These are phyloP conservation scores for Sceloporus tristichus DNA, from an alignment of 2,113 vertebrate species.

Conservation along the genomic window DNA sequence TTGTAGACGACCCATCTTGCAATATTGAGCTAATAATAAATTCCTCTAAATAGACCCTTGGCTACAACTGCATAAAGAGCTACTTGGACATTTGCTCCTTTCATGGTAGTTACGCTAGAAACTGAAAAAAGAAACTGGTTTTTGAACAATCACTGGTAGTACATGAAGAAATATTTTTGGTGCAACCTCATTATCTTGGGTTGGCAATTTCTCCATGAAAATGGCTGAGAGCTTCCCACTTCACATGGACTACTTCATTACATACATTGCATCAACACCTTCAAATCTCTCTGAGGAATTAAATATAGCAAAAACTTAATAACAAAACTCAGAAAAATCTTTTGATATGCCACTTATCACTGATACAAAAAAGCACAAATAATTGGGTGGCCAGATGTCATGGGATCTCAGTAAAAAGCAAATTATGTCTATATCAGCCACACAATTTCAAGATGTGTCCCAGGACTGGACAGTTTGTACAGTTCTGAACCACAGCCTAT, in stretches of 20 bases:
- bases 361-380: slow-evolving; percentile 7
- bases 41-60: too few species aligned
- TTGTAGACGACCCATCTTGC: too few species aligned
- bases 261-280: neutral
- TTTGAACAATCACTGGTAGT: neutral
- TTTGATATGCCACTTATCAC: neutral
- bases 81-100: neutral
- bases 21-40: too few species aligned
- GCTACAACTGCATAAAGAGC: neutral
- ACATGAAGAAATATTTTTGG: slow-evolving; percentile 18
- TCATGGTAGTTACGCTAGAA: neutral
- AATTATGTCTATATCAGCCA: neutral
- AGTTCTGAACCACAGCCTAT: slow-evolving; percentile 3
- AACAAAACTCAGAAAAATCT: slow-evolving; percentile 12
- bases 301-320: neutral
- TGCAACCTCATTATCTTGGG: neutral
- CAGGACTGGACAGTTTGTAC: rapidly evolving
- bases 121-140: neutral
- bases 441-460: neutral
- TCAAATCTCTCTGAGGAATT: neutral
- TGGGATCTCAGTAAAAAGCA: slow-evolving; percentile 13
- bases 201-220: neutral
- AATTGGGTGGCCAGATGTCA: neutral
- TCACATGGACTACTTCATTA: neutral
- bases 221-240: neutral